A percentile compares a stretch with the other conserved stretches of the same genome.
Conservation (phyloP, 2,113 vertebrate species). For the Corythaixoides concolor region DNA sequence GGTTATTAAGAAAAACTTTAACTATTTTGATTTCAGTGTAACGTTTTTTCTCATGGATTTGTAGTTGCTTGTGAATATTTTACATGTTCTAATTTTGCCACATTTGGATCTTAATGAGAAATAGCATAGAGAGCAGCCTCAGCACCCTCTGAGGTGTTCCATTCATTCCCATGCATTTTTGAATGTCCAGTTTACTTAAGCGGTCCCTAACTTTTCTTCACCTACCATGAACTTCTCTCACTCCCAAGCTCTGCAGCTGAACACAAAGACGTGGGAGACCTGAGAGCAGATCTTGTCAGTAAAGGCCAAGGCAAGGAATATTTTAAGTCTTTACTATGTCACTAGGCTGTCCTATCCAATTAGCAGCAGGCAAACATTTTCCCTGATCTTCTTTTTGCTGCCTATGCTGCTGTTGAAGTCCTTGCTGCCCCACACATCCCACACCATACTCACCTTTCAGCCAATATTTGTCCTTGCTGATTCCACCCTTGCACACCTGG, state of each 20-base stretch:
- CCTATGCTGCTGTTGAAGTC: not conserved
- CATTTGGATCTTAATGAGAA: not conserved
- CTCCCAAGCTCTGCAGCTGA: not conserved
- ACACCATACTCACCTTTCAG: not conserved
- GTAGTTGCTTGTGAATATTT: not conserved
- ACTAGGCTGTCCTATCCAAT: not conserved
- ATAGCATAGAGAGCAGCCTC: not conserved
- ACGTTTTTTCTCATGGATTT: not conserved
- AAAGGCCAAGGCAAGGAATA: not conserved
- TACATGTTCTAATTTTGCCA: not conserved
- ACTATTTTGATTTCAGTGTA: too few relatives aligned
- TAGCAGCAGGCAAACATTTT: not conserved
- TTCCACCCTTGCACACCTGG: fast-evolving
- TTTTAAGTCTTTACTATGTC: not conserved
- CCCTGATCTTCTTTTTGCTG: not conserved
- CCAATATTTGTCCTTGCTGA: not conserved
- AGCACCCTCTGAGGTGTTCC: not conserved
- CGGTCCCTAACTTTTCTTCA: not conserved
- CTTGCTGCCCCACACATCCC: not conserved
- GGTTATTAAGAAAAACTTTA: too few relatives aligned
- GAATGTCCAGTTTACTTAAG: not conserved
- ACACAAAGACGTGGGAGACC: not conserved
- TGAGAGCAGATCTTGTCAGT: not conserved
- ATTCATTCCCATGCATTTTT: not conserved
- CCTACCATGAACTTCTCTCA: not conserved